phyloP scores from a whole-genome alignment of 2,888 invertebrate species.

The Cantharis lateralis region DNA sequence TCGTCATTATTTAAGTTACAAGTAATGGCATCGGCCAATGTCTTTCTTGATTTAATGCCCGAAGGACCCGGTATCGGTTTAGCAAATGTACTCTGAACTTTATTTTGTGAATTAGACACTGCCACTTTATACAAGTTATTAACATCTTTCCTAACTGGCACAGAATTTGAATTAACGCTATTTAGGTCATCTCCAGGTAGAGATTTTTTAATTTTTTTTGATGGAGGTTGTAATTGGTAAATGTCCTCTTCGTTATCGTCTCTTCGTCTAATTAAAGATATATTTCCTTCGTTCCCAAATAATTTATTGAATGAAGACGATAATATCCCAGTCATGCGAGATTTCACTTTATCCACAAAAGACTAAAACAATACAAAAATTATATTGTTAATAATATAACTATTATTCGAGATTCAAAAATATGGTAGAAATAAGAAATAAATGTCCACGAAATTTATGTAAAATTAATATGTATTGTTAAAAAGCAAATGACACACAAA shows the following conservation, averaged over 20 bases:
- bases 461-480: background rate
- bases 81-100: background rate
- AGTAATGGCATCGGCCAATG: constrained; percentile 23
- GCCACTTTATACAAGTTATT: constrained; percentile 1
- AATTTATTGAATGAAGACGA: constrained; percentile 65
- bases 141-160: background rate
- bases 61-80: constrained; percentile 53
- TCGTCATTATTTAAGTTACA: constrained; percentile 46
- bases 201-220: constrained; percentile 53
- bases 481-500: background rate
- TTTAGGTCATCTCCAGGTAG: constrained; percentile 1
- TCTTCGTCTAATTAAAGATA: constrained; percentile 49
- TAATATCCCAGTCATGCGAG: constrained; percentile 66
- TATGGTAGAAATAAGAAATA: background rate
- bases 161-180: background rate
- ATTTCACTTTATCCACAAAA: constrained; percentile 70
- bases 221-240: constrained; percentile 57
- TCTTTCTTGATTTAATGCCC: constrained; percentile 43
- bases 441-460: background rate
- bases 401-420: background rate
- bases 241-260: constrained; percentile 53
- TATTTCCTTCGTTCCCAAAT: constrained; percentile 52
- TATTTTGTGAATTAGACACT: background rate
- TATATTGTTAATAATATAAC: background rate
- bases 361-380: constrained; percentile 60